Conservation (phyloP, 2,797 vertebrate genomes). For the Sebastes trivittatus region DNA sequence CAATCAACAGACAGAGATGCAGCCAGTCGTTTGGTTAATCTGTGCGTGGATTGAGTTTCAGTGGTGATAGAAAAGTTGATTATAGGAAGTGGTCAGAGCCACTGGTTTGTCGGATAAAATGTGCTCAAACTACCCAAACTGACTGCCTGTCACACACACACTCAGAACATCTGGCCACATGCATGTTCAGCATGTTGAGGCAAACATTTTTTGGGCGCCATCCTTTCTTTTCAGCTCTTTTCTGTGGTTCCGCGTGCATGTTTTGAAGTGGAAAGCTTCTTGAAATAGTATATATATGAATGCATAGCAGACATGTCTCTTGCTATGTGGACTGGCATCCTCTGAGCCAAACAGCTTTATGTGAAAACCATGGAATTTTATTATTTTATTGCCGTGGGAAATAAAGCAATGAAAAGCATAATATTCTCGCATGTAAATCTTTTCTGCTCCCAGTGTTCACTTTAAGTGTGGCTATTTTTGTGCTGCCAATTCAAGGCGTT, state of each 20-base stretch:
- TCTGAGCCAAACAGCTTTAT: not conserved
- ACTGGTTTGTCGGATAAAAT: not conserved
- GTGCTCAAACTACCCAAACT: not conserved
- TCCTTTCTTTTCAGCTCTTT: conserved; percentile 13
- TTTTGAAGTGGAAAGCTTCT: conserved; percentile 14
- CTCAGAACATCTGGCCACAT: not conserved
- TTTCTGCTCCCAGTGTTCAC: not conserved
- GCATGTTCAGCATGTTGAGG: not conserved
- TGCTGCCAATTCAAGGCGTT: conserved; percentile 9
- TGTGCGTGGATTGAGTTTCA: conserved; percentile 23
- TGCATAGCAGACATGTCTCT: not conserved
- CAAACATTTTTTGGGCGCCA: not conserved
- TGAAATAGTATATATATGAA: conserved; percentile 28
- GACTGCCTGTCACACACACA: conserved; percentile 27
- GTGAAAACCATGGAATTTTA: not conserved
- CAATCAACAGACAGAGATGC: conserved; percentile 21
- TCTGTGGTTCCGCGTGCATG: not conserved
- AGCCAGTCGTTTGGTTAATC: conserved; percentile 13
- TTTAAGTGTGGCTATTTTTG: not conserved
- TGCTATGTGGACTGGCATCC: not conserved
- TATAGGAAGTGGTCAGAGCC: conserved; percentile 22
- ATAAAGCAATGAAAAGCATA: not conserved
- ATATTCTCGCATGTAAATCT: not conserved
- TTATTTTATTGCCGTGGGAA: not conserved
- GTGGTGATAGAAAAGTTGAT: conserved; percentile 25